Base-by-base conservation (phyloP, 2,113 vertebrate species). In the Vireo altiloquus region DNA sequence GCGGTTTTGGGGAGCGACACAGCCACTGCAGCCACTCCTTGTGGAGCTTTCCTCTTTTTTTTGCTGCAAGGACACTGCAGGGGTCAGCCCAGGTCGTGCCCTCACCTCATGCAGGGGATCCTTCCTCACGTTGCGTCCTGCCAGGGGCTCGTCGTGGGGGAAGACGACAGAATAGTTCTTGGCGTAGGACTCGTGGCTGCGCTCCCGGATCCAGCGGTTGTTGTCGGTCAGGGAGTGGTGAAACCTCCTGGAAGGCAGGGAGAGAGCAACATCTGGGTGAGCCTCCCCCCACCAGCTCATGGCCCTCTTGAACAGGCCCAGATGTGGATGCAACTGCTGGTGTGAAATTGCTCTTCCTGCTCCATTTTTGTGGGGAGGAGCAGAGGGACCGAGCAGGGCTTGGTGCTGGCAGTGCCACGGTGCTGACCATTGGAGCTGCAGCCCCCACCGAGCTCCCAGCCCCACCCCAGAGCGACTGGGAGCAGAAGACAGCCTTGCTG, bases 91-190 rank as follows among this genome's bases (percentile, higher is more conserved):
- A 19, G 46, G 46, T 0, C 0, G 3, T 44, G 4, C 24, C 47
- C 82, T 92, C 89, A 99, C 99, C 99, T 99, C 95, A 2, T 99
- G 98, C 87, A 99, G 98, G 2, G 99, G 98, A 72, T 99, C 99
- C 40, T 81, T 98, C 97, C 99, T 98, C 98, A 98, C 93, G 72
- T 99, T 99, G 25, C 99, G 98, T 10, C 99, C 98, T 0, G 99
- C 99, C 97, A 99, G 98, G 0, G 99, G 99, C 95, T 99, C 99
- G 0, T 99, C 99, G 0, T 99, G 98, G 21, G 99, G 99, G 83
- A 99, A 99, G 35, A 99, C 99, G 0, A 99, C 97, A 0, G 99
- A 99, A 94, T 99, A 99, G 96, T 99, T 99, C 95, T 99, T 99
- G 86, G 99, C 99, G 0, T 99, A 99, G 3, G 99, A 99, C 96